Conservation (phyloP, 2,888 invertebrate species). For the Cephus runcator region DNA sequence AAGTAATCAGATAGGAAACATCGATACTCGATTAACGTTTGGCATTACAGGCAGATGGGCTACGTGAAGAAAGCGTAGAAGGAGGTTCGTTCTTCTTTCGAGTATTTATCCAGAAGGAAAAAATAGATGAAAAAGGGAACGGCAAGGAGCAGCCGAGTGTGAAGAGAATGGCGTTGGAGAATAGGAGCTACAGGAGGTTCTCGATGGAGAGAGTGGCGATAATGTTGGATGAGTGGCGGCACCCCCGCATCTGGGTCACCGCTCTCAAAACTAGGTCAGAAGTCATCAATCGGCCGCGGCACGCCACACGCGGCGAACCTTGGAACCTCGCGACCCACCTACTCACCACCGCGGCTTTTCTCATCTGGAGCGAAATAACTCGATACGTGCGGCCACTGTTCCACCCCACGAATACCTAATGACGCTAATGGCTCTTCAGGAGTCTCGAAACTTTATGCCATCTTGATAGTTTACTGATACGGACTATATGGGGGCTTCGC, state of each 20-base stretch:
- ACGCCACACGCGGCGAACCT: slow-evolving; percentile 32
- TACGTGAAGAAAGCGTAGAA: not conserved
- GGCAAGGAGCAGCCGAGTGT: slow-evolving; percentile 19
- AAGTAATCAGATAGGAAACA: not conserved
- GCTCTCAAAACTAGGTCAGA: slow-evolving; percentile 57
- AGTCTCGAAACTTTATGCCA: not conserved
- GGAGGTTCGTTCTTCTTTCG: not conserved
- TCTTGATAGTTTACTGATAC: not conserved
- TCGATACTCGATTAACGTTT: not conserved
- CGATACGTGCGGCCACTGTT: slow-evolving; percentile 19
- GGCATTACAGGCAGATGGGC: not conserved
- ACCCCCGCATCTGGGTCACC: slow-evolving; percentile 58
- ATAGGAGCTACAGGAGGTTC: slow-evolving; percentile 22
- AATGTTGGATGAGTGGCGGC: slow-evolving; percentile 41
- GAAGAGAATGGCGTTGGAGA: slow-evolving; percentile 25
- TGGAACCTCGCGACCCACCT: slow-evolving; percentile 26
- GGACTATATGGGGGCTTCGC: not conserved
- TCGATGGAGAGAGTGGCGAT: slow-evolving; percentile 23
- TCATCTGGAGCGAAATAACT: slow-evolving; percentile 35
- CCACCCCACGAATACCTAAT: not conserved
- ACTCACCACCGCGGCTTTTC: slow-evolving; percentile 28
- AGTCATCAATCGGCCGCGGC: slow-evolving; percentile 55
- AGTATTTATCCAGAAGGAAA: not conserved
- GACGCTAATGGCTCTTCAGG: not conserved
- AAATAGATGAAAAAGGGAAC: not conserved